Conservation (phyloP, 2,797 vertebrate genomes). For the Sphenodon punctatus region DNA sequence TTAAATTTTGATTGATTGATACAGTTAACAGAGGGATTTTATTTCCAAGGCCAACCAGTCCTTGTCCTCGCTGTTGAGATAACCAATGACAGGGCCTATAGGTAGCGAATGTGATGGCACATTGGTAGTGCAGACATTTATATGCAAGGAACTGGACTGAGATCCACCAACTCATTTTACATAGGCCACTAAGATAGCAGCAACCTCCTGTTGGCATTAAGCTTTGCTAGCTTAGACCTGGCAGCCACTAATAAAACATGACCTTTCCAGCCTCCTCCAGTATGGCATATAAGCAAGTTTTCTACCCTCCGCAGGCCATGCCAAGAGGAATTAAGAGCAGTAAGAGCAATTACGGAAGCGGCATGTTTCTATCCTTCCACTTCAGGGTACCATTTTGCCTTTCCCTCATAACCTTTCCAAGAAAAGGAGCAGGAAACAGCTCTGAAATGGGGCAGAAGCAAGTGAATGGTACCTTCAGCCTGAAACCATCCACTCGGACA, state of each 20-base stretch:
- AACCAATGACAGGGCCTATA: background rate
- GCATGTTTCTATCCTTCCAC: background rate
- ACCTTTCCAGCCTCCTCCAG: background rate
- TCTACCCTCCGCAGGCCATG: background rate
- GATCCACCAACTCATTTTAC: background rate
- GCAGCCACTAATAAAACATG: background rate
- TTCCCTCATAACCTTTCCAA: background rate
- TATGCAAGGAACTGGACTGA: accelerated
- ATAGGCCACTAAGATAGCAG: background rate
- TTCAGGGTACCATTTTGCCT: background rate
- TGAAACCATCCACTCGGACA: conserved; percentile 86
- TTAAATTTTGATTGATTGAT: too few species aligned
- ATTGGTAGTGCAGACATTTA: accelerated
- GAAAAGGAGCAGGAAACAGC: background rate
- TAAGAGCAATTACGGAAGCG: background rate
- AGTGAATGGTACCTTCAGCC: conserved; percentile 81
- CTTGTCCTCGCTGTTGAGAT: background rate
- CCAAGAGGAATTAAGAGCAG: background rate
- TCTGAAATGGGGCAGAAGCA: background rate
- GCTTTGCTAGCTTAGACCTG: background rate
- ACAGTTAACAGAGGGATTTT: too few species aligned
- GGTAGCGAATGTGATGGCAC: background rate
- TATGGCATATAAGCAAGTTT: background rate
- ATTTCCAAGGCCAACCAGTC: background rate
- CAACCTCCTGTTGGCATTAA: background rate